phyloP scores from a whole-genome alignment of 2,113 vertebrate species.

The Callocephalon fimbriatum region DNA sequence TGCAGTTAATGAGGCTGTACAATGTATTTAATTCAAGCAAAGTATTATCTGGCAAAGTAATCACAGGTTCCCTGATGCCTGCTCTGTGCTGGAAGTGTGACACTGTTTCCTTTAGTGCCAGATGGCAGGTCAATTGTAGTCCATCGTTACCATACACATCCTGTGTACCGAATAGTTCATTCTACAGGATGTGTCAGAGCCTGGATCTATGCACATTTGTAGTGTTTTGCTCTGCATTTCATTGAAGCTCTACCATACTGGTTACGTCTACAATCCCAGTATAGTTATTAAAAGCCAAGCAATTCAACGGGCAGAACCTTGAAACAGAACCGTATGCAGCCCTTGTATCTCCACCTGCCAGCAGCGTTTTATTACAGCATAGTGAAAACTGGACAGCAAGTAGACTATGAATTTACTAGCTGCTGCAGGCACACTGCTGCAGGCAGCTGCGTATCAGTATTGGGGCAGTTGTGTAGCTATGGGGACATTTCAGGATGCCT shows the following conservation, averaged over 20 bases:
- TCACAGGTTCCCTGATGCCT: neutral
- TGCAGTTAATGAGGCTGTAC: neutral
- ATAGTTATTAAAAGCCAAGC: neutral
- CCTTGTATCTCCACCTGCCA: neutral
- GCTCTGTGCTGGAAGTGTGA: neutral
- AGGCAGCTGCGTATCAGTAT: constrained; percentile 11
- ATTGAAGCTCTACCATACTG: neutral
- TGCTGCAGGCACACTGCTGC: neutral
- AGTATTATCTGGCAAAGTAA: neutral
- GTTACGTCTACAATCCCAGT: neutral
- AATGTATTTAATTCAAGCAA: neutral
- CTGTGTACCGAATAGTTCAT: neutral
- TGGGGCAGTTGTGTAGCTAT: neutral
- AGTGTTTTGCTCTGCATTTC: neutral
- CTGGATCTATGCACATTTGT: neutral
- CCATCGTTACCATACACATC: neutral
- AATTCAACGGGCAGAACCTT: neutral
- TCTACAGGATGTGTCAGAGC: neutral
- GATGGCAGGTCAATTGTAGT: neutral
- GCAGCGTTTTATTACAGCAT: neutral
- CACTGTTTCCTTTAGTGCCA: neutral
- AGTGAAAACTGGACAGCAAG: neutral
- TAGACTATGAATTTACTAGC: neutral
- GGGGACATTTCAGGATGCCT: neutral
- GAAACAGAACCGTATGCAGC: neutral